Conservation (phyloP, 2,113 vertebrate species). For the Indicator indicator region DNA sequence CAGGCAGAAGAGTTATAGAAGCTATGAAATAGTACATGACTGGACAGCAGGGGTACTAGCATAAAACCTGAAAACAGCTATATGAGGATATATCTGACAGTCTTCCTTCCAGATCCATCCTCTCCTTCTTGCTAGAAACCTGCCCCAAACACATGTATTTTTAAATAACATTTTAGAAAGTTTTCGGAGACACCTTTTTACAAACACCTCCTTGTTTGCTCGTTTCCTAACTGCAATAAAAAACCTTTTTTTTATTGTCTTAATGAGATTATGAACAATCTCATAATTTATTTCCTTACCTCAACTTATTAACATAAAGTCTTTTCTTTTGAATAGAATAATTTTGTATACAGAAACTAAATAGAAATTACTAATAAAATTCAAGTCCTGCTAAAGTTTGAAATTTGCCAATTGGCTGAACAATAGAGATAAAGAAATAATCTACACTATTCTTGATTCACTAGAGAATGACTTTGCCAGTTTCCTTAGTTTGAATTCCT, state of each 20-base stretch:
- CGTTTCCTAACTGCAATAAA: not conserved
- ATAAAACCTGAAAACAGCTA: not conserved
- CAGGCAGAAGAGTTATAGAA: not conserved
- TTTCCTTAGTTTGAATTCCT: not conserved
- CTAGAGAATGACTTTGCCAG: not conserved
- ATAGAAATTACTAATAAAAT: not conserved
- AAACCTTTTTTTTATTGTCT: too few species aligned
- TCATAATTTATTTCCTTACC: not conserved
- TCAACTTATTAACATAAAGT: not conserved
- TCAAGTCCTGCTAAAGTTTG: not conserved
- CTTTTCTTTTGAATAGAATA: not conserved
- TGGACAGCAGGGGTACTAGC: not conserved
- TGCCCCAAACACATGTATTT: not conserved
- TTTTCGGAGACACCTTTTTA: too few species aligned
- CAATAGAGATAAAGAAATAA: not conserved
- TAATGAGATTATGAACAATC: not conserved
- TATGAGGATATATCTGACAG: not conserved
- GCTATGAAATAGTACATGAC: not conserved
- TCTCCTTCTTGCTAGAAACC: not conserved
- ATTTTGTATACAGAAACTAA: not conserved
- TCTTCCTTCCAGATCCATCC: not conserved
- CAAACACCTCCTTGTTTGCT: not conserved
- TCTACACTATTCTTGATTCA: not conserved
- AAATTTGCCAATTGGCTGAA: not conserved
- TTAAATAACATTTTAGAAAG: not conserved